These are phyloP conservation scores for Nanger granti DNA, from an alignment of 2,113 vertebrate genomes.

Conservation along the genomic window DNA sequence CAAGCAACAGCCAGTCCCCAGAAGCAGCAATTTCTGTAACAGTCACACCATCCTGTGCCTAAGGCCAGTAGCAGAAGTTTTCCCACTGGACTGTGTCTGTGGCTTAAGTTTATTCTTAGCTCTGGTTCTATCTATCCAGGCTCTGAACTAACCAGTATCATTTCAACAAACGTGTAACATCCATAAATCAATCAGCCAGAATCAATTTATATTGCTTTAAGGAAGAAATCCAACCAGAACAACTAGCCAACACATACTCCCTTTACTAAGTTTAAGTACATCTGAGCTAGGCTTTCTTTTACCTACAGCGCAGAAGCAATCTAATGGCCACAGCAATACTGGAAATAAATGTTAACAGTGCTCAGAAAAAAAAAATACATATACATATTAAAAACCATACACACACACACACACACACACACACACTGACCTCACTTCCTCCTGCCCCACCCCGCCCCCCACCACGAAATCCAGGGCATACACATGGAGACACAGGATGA, in stretches of 20 bases:
- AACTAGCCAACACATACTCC: background rate
- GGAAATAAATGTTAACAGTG: background rate
- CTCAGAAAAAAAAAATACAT: background rate
- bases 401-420: background rate
- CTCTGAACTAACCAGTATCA: background rate
- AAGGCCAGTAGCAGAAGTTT: background rate
- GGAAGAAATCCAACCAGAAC: background rate
- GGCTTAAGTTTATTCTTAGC: background rate
- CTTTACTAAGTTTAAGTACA: background rate
- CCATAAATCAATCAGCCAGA: background rate
- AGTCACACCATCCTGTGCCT: background rate
- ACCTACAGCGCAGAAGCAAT: background rate
- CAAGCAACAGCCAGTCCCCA: background rate
- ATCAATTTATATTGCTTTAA: background rate
- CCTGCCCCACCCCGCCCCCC: rapidly evolving
- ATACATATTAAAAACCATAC: background rate
- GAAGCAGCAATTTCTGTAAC: background rate
- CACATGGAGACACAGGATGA: background rate
- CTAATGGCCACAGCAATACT: background rate
- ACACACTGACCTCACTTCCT: background rate
- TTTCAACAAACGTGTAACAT: background rate
- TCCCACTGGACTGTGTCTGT: background rate
- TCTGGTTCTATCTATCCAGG: background rate
- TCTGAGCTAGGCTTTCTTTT: background rate
- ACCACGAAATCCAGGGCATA: background rate